Evolutionary conservation across 2,113 vertebrate species (phyloP).

Genomic region (Carassius auratus): DNA sequence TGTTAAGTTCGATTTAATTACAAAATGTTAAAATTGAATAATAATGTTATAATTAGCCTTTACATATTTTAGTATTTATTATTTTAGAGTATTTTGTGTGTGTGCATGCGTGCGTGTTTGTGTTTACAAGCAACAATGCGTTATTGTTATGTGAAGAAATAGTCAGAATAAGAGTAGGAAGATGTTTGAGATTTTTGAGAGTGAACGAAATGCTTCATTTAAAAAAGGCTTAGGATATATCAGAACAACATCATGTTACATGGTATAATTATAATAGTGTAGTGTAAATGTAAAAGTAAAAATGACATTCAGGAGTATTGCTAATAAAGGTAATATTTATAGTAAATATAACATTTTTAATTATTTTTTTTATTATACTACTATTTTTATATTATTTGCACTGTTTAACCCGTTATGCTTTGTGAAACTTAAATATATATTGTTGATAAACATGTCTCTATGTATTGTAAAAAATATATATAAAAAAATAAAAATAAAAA

Average conservation of each 20-base stretch:
- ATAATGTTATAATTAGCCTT: background rate
- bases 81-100: background rate
- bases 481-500: background rate
- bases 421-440: background rate
- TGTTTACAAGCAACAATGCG: background rate
- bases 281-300: background rate
- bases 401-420: background rate
- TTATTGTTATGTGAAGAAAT: background rate
- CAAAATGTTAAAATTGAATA: background rate
- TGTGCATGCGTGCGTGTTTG: background rate
- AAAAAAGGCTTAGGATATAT: no score
- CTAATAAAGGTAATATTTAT: background rate
- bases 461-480: background rate
- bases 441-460: background rate
- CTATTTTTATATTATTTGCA: background rate
- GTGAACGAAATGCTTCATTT: no score
- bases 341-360: background rate
- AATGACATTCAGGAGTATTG: background rate
- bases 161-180: background rate
- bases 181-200: background rate
- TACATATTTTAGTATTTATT: background rate
- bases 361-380: background rate
- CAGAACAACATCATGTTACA: background rate
- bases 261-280: background rate
- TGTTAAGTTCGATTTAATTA: background rate